Evolutionary conservation across 1,140 invertebrate species (phyloP).

Genomic region (Nixonia krombeini): DNA sequence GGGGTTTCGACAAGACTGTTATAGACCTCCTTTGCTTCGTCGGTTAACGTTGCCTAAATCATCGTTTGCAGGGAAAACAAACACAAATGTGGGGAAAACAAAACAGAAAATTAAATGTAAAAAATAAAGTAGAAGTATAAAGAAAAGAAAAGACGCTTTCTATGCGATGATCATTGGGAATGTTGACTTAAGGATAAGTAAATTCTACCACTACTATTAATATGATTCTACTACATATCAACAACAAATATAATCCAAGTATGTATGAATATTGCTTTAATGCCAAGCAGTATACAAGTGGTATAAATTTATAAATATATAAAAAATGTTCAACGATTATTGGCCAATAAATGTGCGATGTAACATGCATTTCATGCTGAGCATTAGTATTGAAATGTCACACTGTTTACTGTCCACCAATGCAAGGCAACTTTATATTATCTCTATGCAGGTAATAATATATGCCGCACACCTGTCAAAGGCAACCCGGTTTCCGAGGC

Average conservation of each 20-base stretch:
- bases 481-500: slow-evolving; percentile 27
- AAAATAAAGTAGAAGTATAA: slow-evolving; percentile 50
- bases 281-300: slow-evolving; percentile 57
- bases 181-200: no score
- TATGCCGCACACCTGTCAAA: slow-evolving; percentile 13
- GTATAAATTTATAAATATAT: slow-evolving; percentile 67
- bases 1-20: slow-evolving; percentile 89
- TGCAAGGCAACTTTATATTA: slow-evolving; percentile 20
- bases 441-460: slow-evolving; percentile 10
- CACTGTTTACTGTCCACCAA: slow-evolving; percentile 36
- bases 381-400: slow-evolving; percentile 49
- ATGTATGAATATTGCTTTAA: slow-evolving; percentile 34
- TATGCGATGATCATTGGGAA: no score
- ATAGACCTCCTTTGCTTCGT: slow-evolving; percentile 91
- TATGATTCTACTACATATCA: no score
- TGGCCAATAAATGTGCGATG: slow-evolving; percentile 44
- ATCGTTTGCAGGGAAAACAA: slow-evolving; percentile 53
- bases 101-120: slow-evolving; percentile 62
- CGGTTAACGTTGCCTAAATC: slow-evolving; percentile 81
- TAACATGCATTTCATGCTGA: slow-evolving; percentile 55
- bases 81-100: slow-evolving; percentile 59
- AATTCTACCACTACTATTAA: no score
- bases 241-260: no score
- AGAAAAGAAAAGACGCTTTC: not conserved
- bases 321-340: slow-evolving; percentile 57